A percentile compares a stretch with the other conserved stretches of the same genome.
These are phyloP conservation scores for Catalaphyllia jardinei DNA, from an alignment of 64 coral and sea anemone genomes.

Conservation along the genomic window DNA sequence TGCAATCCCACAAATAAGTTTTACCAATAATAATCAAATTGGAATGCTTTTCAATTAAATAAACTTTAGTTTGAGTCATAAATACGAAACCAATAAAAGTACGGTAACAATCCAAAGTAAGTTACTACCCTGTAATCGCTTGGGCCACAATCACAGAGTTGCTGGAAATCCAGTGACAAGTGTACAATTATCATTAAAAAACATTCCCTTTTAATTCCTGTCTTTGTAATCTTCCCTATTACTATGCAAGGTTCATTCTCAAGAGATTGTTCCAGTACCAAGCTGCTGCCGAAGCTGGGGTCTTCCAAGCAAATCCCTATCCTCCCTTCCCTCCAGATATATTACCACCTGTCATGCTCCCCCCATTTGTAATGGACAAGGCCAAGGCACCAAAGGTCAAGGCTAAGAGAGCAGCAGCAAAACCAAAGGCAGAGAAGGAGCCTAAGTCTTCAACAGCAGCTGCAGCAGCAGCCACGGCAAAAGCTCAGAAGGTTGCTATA, in stretches of 20 bases:
- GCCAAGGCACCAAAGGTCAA: constrained; percentile 47
- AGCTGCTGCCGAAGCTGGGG: constrained; percentile 62
- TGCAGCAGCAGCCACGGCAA: background rate
- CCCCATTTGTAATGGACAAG: constrained; percentile 21
- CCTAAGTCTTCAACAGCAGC: background rate
- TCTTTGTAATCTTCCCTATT: background rate
- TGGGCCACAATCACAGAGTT: no score
- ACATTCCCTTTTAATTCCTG: no score
- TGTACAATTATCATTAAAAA: no score
- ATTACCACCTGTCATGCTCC: constrained; percentile 12
- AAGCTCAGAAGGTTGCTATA: constrained; percentile 13
- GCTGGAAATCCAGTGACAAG: no score
- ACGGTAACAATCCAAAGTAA: no score
- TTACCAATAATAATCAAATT: no score
- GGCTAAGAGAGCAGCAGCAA: constrained; percentile 16
- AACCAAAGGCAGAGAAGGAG: constrained; percentile 33
- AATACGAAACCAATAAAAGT: no score
- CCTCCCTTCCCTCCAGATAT: constrained; percentile 8
- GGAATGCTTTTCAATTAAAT: no score
- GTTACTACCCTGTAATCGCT: no score
- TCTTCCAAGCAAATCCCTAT: constrained; percentile 27
- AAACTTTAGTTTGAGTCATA: no score
- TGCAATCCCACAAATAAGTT: no score
- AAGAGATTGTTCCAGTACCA: constrained; percentile 74
- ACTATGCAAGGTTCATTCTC: constrained; percentile 48